phyloP scores from a whole-genome alignment of 2,797 vertebrate genomes.

The Cirrhinus molitorella region DNA sequence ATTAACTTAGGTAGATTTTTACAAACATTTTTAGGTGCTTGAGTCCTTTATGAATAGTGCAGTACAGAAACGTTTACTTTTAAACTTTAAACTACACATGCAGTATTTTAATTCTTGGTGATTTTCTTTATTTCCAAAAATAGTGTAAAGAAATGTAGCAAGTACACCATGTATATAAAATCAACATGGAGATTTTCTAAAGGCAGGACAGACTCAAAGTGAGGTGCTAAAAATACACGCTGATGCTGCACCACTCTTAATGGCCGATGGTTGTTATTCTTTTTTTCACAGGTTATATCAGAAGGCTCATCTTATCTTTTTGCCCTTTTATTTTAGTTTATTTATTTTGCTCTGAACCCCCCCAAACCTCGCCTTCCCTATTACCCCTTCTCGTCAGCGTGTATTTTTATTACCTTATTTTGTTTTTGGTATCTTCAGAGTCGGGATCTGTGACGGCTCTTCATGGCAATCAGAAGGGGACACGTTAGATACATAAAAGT shows the following conservation, averaged over 20 bases:
- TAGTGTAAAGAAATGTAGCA: too few relatives aligned
- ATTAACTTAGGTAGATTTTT: too few relatives aligned
- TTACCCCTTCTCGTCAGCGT: constrained; percentile 57
- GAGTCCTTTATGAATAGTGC: background rate
- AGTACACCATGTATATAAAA: too few relatives aligned
- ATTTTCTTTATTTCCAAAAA: too few relatives aligned
- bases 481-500: constrained; percentile 86
- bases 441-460: constrained; percentile 84
- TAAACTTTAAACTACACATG: background rate
- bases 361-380: constrained; percentile 45
- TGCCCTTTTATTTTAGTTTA: constrained; percentile 48
- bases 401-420: constrained; percentile 70
- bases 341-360: constrained; percentile 57
- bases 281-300: constrained; percentile 66
- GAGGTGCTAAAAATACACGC: constrained; percentile 65
- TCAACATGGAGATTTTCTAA: background rate
- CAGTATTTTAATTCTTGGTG: too few relatives aligned
- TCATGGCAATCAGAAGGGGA: constrained; percentile 88
- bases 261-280: constrained; percentile 58
- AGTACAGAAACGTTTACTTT: background rate
- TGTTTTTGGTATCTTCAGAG: constrained; percentile 70
- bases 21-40: too few relatives aligned
- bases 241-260: constrained; percentile 45
- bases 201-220: constrained; percentile 55
- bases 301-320: constrained; percentile 58